Conservation (phyloP, 2,797 vertebrate genomes). For the Sternotherus odoratus region DNA sequence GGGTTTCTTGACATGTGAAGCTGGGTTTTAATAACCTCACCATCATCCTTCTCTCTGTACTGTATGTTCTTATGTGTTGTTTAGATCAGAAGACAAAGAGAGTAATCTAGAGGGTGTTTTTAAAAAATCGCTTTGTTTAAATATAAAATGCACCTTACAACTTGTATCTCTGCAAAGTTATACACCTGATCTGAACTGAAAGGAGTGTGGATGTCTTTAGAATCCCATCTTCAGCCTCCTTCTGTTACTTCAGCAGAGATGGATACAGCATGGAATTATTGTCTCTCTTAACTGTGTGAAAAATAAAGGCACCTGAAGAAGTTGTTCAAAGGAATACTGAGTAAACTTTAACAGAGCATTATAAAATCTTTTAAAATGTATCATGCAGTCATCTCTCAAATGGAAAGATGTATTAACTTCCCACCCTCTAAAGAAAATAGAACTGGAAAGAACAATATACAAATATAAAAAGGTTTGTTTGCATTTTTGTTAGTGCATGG, state of each 20-base stretch:
- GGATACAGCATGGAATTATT: too few relatives aligned
- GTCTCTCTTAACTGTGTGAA: neutral
- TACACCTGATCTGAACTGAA: neutral
- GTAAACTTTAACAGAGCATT: neutral
- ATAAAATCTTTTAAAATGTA: neutral
- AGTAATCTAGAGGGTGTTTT: neutral
- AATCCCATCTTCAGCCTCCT: neutral
- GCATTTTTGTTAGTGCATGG: neutral
- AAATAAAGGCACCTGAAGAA: neutral
- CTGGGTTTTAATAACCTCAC: neutral
- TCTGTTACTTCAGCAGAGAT: neutral
- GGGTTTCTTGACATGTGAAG: neutral
- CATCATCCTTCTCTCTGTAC: neutral
- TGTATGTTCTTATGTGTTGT: neutral
- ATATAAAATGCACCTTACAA: rapidly evolving
- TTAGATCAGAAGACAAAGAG: neutral
- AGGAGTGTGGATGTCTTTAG: neutral
- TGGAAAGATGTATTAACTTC: neutral
- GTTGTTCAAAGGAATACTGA: neutral
- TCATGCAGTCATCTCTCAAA: neutral
- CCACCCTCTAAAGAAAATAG: rapidly evolving
- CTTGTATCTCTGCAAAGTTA: neutral
- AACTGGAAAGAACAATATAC: neutral
- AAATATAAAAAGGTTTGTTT: neutral
- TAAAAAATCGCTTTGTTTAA: neutral